Percentiles rank a stretch among this genome's conserved stretches.
phyloP scores from a whole-genome alignment of 2,888 invertebrate genomes.

The Herminia tarsipennalis region DNA sequence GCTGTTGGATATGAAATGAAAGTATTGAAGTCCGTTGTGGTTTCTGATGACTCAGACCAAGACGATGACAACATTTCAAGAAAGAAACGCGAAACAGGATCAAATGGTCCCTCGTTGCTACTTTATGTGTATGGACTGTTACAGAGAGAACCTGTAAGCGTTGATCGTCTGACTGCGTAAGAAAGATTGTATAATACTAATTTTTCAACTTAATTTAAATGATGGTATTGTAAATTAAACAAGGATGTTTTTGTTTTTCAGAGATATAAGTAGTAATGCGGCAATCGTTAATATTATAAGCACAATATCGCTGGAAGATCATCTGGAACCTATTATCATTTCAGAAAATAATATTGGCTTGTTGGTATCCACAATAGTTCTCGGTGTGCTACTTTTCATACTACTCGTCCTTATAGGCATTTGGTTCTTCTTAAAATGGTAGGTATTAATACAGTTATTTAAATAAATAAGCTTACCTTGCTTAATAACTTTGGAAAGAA shows the following conservation, averaged over 20 bases:
- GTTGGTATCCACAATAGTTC: constrained; percentile 72
- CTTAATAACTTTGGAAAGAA: constrained; percentile 29
- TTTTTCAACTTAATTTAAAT: too few relatives aligned
- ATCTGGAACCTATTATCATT: constrained; percentile 64
- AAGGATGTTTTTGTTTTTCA: constrained; percentile 49
- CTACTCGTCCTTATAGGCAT: constrained; percentile 60
- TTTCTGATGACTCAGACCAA: constrained; percentile 54
- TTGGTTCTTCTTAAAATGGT: constrained; percentile 75
- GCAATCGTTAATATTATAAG: constrained; percentile 57
- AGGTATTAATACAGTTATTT: constrained; percentile 52
- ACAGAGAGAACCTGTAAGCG: constrained; percentile 62
- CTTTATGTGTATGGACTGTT: constrained; percentile 72
- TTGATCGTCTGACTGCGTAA: constrained; percentile 63
- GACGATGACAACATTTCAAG: constrained; percentile 30
- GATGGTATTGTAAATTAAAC: constrained; percentile 4
- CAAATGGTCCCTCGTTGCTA: constrained; percentile 58
- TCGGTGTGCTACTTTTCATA: constrained; percentile 69
- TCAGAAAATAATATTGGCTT: constrained; percentile 67
- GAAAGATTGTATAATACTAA: constrained; percentile 25
- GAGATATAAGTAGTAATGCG: constrained; percentile 64
- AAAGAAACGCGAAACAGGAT: constrained; percentile 42
- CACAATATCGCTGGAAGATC: constrained; percentile 70
- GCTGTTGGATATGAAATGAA: constrained; percentile 73
- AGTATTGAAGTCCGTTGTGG: constrained; percentile 67
- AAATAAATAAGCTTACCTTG: constrained; percentile 45